Evolutionary conservation across 1,140 invertebrate species (phyloP), one percentile per base, ranked within the genome.

Genomic region (Aradophagus sp.): DNA sequence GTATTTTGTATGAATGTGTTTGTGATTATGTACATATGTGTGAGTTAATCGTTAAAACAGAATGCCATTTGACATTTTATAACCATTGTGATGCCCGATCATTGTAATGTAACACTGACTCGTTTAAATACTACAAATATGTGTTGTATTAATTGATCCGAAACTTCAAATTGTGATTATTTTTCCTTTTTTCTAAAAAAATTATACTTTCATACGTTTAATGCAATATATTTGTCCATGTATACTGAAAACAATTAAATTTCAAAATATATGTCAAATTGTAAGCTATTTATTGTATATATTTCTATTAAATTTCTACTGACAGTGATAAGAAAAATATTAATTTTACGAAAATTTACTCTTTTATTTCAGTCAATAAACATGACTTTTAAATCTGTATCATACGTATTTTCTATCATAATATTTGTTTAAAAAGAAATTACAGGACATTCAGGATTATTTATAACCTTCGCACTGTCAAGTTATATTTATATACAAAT

Each of bases 231-330:
- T 42, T 66, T 44, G 29, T 67, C 42, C 13, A 17, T 53, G 2
- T 23, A 68, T 11, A 23, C 8, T 23, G 15, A n/a, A 35, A 35
- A 56, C 26, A 50, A 19, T 50, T 55, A 16, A 42, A 29, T 34
- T 26, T 53, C 15, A 14, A 53, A 31, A 55, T 47, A 32, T 7
- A 50, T 29, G 34, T 41, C 50, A 45, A 38, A 41, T 55, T 48
- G 19, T 55, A 61, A 69, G 55, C 47, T 69, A 69, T 56, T 69
- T 69, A 69, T 69, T 69, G 66, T 69, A 69, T 36, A 69, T 69
- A 69, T 16, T 69, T 50, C 32, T 47, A 50, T 17, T 23, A 34
- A 35, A 61, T 31, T 39, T 55, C 44, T 29, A 27, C 1, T 48
- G 56, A 23, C 50, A 69, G 66, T 61, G 56, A 31, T 61, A 62